Base-by-base conservation (phyloP, 2,113 vertebrate genomes). In the Sorex fumeus region DNA sequence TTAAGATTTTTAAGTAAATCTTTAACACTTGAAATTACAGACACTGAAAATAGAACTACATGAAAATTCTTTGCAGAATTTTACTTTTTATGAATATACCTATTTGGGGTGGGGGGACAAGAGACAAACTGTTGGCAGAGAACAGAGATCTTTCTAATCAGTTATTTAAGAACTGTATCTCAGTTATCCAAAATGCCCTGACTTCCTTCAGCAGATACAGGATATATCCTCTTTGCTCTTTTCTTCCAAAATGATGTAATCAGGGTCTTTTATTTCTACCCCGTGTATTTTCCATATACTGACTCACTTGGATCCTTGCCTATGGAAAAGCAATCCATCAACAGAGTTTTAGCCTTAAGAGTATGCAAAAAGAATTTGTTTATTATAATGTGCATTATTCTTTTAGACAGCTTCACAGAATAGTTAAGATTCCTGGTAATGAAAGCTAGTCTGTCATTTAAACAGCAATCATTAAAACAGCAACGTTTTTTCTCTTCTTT, bases 231-330 rank as follows among this genome's bases (percentile, higher is more conserved):
- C 13, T 60, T 87, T 40, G 47, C 36, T 80, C 87, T 91, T 62
- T 84, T 81, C 88, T 74, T 79, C 88, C 82, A 21, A 76, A 87
- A 93, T 84, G 32, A 32, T 70, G 50, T 67, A 85, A 84, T 85
- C 28, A 60, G 19, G 50, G 27, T 88, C 85, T 84, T 91, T 70
- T 79, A 96, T 70, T 82, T 18, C 62, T 53, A 66, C 60, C 13
- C 30, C 69, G 36, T 36, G 32, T 34, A 84, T 93, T 66, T 84
- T 80, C 57, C 45, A 93, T 28, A 70, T 18, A 67, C 34, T 70
- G 89, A 71, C 53, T 50, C 64, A 81, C 43, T 77, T 75, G 45
- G 85, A 93, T 25, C 12, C 70, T 84, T 45, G 64, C 32, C 66
- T 57, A 90, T 91, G 47, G 60, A 81, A 87, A 82, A 87, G 67